These are phyloP conservation scores for Gryllus bimaculatus DNA, from an alignment of 1,140 invertebrate species.

Conservation along the genomic window DNA sequence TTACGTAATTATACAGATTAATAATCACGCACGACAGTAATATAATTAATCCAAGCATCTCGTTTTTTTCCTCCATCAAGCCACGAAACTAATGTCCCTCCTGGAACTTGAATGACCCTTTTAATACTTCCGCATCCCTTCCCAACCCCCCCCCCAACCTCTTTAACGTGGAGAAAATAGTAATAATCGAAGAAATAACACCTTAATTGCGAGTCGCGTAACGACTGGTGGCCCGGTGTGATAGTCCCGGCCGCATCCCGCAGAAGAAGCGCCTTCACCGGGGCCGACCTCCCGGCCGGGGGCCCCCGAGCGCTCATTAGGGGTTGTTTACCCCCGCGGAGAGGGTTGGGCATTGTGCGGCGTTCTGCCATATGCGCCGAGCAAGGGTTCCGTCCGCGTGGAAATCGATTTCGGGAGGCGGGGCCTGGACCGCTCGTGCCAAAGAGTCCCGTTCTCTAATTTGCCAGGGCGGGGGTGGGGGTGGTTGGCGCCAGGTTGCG, in stretches of 20 bases:
- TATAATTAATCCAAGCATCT: no score
- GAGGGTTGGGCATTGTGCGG: background rate
- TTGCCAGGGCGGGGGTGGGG: background rate
- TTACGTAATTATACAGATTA: no score
- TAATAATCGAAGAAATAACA: constrained; percentile 3
- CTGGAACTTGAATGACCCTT: no score
- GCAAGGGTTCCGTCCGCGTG: background rate
- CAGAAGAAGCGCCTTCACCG: background rate
- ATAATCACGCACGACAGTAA: no score
- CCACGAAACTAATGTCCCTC: no score
- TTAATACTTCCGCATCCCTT: no score
- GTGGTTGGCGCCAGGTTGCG: background rate
- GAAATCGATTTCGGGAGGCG: background rate
- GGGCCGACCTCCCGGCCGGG: no score
- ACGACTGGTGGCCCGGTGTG: background rate
- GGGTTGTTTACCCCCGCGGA: background rate
- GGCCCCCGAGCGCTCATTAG: background rate
- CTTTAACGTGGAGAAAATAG: background rate
- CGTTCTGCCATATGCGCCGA: background rate
- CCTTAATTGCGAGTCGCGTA: background rate
- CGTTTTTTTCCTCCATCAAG: no score
- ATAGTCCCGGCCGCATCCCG: background rate
- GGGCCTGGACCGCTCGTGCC: background rate
- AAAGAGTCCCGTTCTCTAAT: constrained; percentile 1
- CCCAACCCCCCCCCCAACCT: background rate